Conservation (phyloP, 2,797 vertebrate genomes). For the Lacerta agilis region DNA sequence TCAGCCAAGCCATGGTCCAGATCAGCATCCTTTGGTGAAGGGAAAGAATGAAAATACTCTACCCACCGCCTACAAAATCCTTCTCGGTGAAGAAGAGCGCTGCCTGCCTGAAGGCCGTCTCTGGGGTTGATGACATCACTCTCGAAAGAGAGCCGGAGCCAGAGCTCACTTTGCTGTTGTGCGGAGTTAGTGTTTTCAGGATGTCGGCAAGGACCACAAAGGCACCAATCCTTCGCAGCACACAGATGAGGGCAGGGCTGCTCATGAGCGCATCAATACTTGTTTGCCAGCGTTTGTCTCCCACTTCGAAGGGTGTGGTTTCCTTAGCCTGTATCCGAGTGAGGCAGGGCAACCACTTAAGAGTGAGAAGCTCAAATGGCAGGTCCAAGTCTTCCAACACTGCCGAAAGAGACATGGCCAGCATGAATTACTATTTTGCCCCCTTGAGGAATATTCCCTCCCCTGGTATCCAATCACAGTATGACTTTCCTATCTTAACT, state of each 20-base stretch:
- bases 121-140: slow-evolving; percentile 78
- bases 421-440: neutral
- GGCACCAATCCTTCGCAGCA: slow-evolving; percentile 63
- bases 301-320: slow-evolving; percentile 80
- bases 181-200: slow-evolving; percentile 38
- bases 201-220: slow-evolving; percentile 60
- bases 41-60: neutral
- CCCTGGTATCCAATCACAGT: neutral
- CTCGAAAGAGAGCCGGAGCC: slow-evolving; percentile 38
- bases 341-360: slow-evolving; percentile 79
- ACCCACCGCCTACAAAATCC: slow-evolving; percentile 74
- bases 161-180: neutral
- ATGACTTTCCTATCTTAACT: too few species aligned
- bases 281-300: slow-evolving; percentile 65
- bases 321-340: slow-evolving; percentile 75
- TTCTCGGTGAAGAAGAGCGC: slow-evolving; percentile 78
- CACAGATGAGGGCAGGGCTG: slow-evolving; percentile 73
- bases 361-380: slow-evolving; percentile 75
- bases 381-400: slow-evolving; percentile 42
- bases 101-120: slow-evolving; percentile 78
- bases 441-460: neutral
- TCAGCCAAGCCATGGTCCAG: neutral
- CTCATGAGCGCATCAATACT: slow-evolving; percentile 71
- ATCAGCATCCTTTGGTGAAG: neutral
- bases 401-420: slow-evolving; percentile 34